phyloP scores from a whole-genome alignment of 2,888 invertebrate genomes.

The Heliconius hortense region DNA sequence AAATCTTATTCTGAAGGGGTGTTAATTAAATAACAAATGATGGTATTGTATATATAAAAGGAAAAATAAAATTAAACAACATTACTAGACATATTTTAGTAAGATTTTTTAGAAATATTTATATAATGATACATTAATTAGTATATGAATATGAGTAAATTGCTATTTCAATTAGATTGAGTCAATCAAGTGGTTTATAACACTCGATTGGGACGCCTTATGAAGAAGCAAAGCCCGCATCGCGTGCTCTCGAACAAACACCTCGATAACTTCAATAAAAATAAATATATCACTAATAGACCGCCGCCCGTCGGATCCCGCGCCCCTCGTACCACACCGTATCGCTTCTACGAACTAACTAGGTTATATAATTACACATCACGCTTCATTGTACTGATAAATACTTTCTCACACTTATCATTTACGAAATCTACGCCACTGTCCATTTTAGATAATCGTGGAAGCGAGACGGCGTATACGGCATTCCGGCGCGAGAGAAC shows the following conservation, averaged over 20 bases:
- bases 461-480: slow-evolving; percentile 59
- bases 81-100: background rate
- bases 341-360: slow-evolving; percentile 70
- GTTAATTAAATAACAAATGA: background rate
- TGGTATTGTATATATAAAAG: background rate
- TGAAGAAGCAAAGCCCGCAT: slow-evolving; percentile 65
- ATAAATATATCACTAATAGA: slow-evolving; percentile 69
- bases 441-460: slow-evolving; percentile 82
- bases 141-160: slow-evolving; percentile 36
- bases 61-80: background rate
- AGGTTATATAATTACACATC: slow-evolving; percentile 80
- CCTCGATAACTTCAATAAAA: slow-evolving; percentile 66
- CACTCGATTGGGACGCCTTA: slow-evolving; percentile 54
- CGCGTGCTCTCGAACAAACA: slow-evolving; percentile 58
- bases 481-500: slow-evolving; percentile 51
- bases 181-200: slow-evolving; percentile 59
- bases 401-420: slow-evolving; percentile 83
- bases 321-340: slow-evolving; percentile 50
- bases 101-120: background rate
- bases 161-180: slow-evolving; percentile 47
- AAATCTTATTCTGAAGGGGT: slow-evolving; percentile 6
- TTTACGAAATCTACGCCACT: slow-evolving; percentile 82
- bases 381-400: slow-evolving; percentile 81
- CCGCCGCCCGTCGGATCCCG: slow-evolving; percentile 40
- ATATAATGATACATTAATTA: slow-evolving; percentile 26